Evolutionary conservation across 53 echinoderm and acorn worm species (phyloP), one percentile per base, ranked within the genome.

Genomic region (Pentamera pediparva): DNA sequence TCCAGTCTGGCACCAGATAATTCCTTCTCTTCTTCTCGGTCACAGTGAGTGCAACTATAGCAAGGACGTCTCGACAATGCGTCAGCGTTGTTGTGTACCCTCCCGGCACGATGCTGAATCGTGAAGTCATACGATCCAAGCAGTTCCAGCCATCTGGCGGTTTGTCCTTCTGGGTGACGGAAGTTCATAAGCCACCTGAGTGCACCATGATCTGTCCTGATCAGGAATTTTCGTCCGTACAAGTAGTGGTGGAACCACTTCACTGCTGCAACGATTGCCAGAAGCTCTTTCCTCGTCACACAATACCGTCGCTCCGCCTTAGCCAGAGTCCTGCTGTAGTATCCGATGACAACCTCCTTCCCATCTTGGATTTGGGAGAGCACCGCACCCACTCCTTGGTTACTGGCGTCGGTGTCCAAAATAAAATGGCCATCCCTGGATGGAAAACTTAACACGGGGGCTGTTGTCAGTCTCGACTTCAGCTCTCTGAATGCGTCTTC

Each of bases 131-230:
- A 58, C 4, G 59, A 22, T 4, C 1, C 21, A 26, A 13, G 26
- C 6, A 4, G 5, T 26, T 5, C 6, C 29, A 29, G 31, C 59
- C 25, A 26, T 6, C 30, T 4, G 6, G 25, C 59, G 6, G 25
- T 5, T 6, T 7, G 26, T 19, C 30, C 59, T 29, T 22, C 3
- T 4, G 61, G 61, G n/a, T n/a, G 43, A 10, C 9, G 43, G 9
- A 15, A 9, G 43, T 9, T 43, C 26, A 13, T 71, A 4, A 89
- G 56, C 79, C 88, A 87, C 17, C 62, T 48, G 12, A 87, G 38
- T 4, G 74, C 65, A 17, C 63, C 53, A 59, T 87, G 82, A 38
- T 80, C 85, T 20, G 75, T 84, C 49, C 84, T 13, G 20, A 85
- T 45, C 10, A 33, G 28, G 61, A 86, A 70, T 31, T 50, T 24